Evolutionary conservation across 2,797 vertebrate genomes (phyloP).

Genomic region (Pteronotus mesoamericanus): DNA sequence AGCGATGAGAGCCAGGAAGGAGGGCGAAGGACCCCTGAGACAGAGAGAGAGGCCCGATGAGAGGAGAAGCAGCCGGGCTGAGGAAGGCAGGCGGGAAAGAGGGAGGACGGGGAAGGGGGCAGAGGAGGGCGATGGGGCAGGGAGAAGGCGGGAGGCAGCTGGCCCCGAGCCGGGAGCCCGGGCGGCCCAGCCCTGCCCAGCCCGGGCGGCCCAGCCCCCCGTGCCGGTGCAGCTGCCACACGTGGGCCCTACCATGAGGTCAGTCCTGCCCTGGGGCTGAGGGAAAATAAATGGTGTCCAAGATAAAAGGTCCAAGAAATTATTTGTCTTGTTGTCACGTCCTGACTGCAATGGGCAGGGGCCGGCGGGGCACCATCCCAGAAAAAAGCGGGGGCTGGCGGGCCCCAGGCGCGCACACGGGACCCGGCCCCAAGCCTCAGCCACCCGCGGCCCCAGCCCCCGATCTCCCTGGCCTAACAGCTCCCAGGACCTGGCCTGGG

Average conservation of each 20-base stretch:
- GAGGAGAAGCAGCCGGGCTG: not conserved
- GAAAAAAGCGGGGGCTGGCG: not conserved
- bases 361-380: slow-evolving; percentile 52
- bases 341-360: slow-evolving; percentile 75
- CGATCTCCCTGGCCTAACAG: not conserved
- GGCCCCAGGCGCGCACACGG: not conserved
- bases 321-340: slow-evolving; percentile 82
- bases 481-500: not conserved
- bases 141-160: slow-evolving; percentile 50
- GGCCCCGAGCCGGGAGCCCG: not conserved
- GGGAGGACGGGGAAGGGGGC: not conserved
- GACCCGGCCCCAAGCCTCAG: not conserved
- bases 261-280: slow-evolving; percentile 81
- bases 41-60: not conserved
- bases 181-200: slow-evolving; percentile 50
- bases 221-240: slow-evolving; percentile 79
- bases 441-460: not conserved
- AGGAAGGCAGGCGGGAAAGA: not conserved
- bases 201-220: slow-evolving; percentile 63
- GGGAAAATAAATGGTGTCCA: slow-evolving; percentile 83
- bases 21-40: not conserved
- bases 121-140: not conserved
- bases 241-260: slow-evolving; percentile 77
- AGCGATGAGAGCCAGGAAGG: not conserved
- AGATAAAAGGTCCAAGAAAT: slow-evolving; percentile 82